Base-by-base conservation (phyloP, 2,797 vertebrate species). In the Cheirogaleus major region DNA sequence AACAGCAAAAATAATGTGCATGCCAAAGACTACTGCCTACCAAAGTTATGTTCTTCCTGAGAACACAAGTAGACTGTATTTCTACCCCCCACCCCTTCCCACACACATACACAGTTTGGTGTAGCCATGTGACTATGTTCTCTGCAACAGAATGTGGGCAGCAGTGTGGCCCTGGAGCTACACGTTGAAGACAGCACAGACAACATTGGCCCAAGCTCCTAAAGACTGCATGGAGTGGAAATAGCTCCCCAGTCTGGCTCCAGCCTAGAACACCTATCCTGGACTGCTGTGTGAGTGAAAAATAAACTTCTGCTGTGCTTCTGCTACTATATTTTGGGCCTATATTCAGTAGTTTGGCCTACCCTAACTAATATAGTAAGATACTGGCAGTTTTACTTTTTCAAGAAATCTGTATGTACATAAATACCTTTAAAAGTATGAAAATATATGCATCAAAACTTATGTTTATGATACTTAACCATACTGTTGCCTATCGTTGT, bases 61-160 rank as follows among this genome's bases (percentile, higher is more conserved):
- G 45, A 82, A 65, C 55, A 79, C 11, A 50, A 14, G 27, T 0
- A 27, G 20, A 23, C 13, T 20, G 0, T 2, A 25, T 8, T 48
- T 57, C 38, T 7, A 38, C 5, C 7, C 23, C 30, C 15, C 2
- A 18, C 27, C 32, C 10, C 25, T 9, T 22, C n/a, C 35, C 7
- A 27, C 48, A 57, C 12, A 7, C 38, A 4, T 20, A 25, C 30
- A 35, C n/a, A 18, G 25, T 35, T 3, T 48, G 52, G 15, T 27
- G 25, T 32, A 14, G 48, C 18, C 57, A 6, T 20, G 57, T 43
- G 87, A 38, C n/a, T 25, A 30, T 5, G 4, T 32, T 48, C 57
- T 83, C 80, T 30, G 13, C 41, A n/a, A 80, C 1, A 55, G 11
- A 41, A 12, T 17, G 18, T 9, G 18, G 27, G 70, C 22, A 22